Evolutionary conservation across 2,797 vertebrate genomes (phyloP).

Genomic region (Rhinatrema bivittatum): DNA sequence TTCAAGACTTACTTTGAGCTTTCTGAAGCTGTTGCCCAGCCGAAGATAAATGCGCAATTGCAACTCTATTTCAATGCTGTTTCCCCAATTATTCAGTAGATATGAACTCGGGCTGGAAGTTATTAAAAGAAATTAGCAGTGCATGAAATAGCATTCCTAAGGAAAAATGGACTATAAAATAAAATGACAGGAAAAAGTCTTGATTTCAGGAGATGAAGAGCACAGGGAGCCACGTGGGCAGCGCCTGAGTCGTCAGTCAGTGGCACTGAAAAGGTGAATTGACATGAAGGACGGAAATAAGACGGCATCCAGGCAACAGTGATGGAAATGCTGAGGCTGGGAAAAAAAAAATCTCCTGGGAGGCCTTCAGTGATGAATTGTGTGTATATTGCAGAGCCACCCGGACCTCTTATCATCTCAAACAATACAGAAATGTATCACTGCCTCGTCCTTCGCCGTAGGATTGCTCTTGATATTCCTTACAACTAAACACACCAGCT

Average conservation of each 20-base stretch:
- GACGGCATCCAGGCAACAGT: neutral
- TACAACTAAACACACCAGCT: neutral
- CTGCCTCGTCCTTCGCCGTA: slow-evolving; percentile 12
- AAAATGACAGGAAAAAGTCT: slow-evolving; percentile 24
- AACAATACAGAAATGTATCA: slow-evolving; percentile 5
- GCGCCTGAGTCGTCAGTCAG: neutral
- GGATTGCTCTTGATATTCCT: slow-evolving; percentile 22
- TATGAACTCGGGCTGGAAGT: neutral
- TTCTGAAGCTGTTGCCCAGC: neutral
- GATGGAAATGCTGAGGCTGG: neutral
- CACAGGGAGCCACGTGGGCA: neutral
- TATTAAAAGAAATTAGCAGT: slow-evolving; percentile 9
- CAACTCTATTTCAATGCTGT: neutral
- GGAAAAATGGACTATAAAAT: slow-evolving; percentile 11
- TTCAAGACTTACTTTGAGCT: too few relatives aligned
- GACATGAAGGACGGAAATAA: neutral
- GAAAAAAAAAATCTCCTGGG: neutral
- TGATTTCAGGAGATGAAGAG: slow-evolving; percentile 7
- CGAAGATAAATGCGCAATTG: neutral
- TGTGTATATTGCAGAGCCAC: neutral
- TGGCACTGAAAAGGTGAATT: slow-evolving; percentile 4
- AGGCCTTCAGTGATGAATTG: neutral
- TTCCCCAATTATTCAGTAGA: neutral
- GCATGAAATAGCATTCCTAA: slow-evolving; percentile 19
- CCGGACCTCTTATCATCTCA: neutral